These are phyloP conservation scores for Bujurquina vittata DNA, from an alignment of 2,113 vertebrate species.

Conservation along the genomic window DNA sequence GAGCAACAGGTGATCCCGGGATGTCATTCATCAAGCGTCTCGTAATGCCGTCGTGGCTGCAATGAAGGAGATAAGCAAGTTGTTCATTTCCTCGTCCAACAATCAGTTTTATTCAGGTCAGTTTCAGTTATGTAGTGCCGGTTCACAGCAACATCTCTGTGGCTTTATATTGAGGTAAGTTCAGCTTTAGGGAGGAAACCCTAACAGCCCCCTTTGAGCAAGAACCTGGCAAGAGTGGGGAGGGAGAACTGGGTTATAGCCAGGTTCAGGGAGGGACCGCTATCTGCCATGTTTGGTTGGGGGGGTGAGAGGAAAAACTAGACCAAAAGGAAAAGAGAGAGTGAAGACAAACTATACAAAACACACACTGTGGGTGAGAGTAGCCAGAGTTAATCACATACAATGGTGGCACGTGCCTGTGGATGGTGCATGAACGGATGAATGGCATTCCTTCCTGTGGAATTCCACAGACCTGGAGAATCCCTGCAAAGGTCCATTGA, in stretches of 20 bases:
- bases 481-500: not conserved
- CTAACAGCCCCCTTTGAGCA: not conserved
- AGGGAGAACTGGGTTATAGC: not conserved
- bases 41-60: not conserved
- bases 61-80: not conserved
- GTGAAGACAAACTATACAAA: not conserved
- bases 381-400: not conserved
- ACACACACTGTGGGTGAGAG: not conserved
- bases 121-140: not conserved
- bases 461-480: not conserved
- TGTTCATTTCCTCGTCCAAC: not conserved
- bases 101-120: not conserved
- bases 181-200: not conserved
- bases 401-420: not conserved
- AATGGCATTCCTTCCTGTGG: not conserved
- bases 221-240: fast-evolving
- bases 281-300: fast-evolving
- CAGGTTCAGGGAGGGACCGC: fast-evolving
- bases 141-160: fast-evolving
- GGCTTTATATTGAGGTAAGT: not conserved
- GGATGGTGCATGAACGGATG: no score
- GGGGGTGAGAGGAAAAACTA: fast-evolving
- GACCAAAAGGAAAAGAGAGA: not conserved
- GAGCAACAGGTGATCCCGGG: not conserved
- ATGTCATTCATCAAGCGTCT: conserved; percentile 8